Conservation (phyloP, 1,140 invertebrate genomes). For the Lanistes nyassanus region DNA sequence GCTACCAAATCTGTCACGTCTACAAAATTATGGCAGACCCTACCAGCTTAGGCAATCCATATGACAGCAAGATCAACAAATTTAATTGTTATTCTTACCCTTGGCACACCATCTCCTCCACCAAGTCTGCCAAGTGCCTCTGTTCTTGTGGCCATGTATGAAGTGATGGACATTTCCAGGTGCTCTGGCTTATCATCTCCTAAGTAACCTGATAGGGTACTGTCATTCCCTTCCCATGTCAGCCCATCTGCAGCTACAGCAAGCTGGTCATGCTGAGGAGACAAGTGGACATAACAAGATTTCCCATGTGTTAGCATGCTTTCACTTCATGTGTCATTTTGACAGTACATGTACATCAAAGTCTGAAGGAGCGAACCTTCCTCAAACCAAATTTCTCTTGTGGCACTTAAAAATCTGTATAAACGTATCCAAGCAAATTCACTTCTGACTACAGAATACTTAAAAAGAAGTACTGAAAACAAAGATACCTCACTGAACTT, state of each 20-base stretch:
- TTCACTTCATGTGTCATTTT: no score
- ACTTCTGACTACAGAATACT: no score
- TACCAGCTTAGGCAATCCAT: neutral
- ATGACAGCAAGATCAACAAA: neutral
- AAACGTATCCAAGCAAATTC: no score
- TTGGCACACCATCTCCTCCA: slow-evolving; percentile 37
- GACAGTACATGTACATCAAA: no score
- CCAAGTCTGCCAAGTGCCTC: slow-evolving; percentile 50
- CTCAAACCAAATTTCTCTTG: no score
- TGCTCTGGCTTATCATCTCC: slow-evolving; percentile 13
- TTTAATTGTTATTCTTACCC: slow-evolving; percentile 34
- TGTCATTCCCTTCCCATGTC: slow-evolving; percentile 8
- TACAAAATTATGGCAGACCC: neutral
- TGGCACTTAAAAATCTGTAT: no score
- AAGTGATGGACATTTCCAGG: slow-evolving; percentile 13
- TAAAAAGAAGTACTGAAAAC: neutral
- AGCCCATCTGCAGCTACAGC: slow-evolving; percentile 8
- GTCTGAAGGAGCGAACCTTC: no score
- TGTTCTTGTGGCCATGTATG: slow-evolving; percentile 34
- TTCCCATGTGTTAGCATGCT: no score
- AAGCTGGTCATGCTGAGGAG: slow-evolving; percentile 13
- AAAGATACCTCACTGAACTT: slow-evolving; percentile 45
- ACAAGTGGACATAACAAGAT: neutral
- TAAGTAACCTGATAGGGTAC: slow-evolving; percentile 8
- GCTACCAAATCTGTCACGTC: neutral